Conservation (phyloP, 2,113 vertebrate species). For the Lepus americanus region DNA sequence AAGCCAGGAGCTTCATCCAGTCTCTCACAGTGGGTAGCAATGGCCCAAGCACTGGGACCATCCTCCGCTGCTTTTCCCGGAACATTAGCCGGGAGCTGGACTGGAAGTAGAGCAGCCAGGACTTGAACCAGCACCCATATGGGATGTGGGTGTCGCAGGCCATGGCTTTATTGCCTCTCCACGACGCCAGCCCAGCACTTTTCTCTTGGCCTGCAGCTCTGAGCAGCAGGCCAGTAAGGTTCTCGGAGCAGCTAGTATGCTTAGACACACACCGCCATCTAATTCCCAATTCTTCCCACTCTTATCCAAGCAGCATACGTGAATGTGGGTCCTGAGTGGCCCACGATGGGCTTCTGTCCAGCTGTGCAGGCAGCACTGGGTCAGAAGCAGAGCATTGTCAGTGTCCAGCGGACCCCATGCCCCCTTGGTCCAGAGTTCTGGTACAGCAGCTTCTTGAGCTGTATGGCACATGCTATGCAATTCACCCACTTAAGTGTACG, state of each 20-base stretch:
- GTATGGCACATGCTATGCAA: neutral
- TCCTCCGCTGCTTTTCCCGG: too few species aligned
- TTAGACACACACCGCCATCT: neutral
- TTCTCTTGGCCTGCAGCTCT: too few species aligned
- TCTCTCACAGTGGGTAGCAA: too few species aligned
- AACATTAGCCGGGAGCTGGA: too few species aligned
- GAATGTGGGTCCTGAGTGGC: neutral
- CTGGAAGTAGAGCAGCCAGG: too few species aligned
- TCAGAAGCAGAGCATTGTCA: neutral
- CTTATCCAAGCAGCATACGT: neutral
- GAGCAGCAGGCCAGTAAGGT: too few species aligned
- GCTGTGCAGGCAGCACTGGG: fast-evolving
- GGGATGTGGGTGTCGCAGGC: too few species aligned
- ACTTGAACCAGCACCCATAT: too few species aligned
- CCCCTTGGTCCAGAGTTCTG: neutral
- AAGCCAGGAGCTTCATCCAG: too few species aligned
- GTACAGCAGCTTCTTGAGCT: neutral
- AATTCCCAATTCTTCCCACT: neutral
- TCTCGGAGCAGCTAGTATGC: neutral
- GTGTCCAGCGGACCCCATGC: neutral
- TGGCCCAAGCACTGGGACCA: too few species aligned
- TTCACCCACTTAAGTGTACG: neutral
- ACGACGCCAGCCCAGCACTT: too few species aligned
- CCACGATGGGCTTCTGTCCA: neutral
- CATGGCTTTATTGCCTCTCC: too few species aligned